Evolutionary conservation across 2,888 invertebrate species (phyloP).

Genomic region (Microctonus hyperodae): DNA sequence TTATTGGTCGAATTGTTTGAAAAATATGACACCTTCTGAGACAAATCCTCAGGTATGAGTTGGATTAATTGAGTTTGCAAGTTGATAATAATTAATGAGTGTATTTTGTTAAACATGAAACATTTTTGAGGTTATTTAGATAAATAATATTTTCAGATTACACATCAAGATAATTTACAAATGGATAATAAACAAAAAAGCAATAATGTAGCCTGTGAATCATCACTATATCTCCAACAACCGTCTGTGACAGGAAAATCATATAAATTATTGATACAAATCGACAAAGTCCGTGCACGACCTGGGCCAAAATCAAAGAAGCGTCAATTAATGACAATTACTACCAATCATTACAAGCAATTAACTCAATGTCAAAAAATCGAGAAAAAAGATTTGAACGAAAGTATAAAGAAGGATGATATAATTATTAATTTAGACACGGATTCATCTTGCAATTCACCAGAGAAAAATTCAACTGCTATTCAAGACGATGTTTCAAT

Average conservation of each 20-base stretch:
- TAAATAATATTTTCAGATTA: constrained; percentile 1
- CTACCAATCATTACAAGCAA: constrained; percentile 16
- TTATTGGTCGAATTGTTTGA: background rate
- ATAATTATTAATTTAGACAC: background rate
- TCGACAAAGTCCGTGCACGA: constrained; percentile 51
- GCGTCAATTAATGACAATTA: constrained; percentile 35
- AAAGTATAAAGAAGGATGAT: background rate
- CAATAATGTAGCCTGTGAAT: background rate
- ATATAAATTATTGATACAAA: constrained; percentile 53
- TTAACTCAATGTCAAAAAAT: background rate
- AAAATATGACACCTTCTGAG: constrained; percentile 10
- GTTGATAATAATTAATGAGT: too few species aligned
- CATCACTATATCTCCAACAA: constrained; percentile 21
- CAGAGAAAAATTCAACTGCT: background rate
- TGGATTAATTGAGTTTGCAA: background rate
- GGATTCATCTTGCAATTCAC: background rate
- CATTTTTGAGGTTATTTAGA: background rate
- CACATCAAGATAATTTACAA: background rate
- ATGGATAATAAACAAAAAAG: constrained; percentile 1
- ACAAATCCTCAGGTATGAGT: constrained; percentile 3
- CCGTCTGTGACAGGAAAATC: constrained; percentile 31
- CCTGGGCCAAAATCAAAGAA: constrained; percentile 50
- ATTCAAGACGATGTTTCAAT: background rate
- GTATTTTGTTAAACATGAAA: too few species aligned
- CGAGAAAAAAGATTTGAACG: constrained; percentile 24